These are phyloP conservation scores for Thomomys bottae DNA, from an alignment of 2,113 vertebrate species.

Conservation along the genomic window DNA sequence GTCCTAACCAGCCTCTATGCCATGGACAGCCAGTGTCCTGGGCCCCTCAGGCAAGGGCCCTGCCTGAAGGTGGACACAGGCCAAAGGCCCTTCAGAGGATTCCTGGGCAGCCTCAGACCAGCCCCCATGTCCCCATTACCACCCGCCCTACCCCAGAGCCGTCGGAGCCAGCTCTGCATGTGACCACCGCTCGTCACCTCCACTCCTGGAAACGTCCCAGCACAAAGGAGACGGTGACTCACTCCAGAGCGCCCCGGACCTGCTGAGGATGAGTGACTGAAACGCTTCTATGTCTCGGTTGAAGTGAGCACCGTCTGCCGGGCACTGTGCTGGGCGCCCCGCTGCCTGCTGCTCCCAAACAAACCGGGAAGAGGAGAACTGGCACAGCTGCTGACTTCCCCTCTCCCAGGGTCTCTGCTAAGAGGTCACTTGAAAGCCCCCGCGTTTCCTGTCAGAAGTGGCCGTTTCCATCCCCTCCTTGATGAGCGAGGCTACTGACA, in stretches of 20 bases:
- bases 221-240: not conserved
- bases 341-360: constrained; percentile 6
- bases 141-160: not conserved
- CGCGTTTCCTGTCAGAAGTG: not conserved
- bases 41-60: not conserved
- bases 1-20: not conserved
- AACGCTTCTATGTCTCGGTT: constrained; percentile 47
- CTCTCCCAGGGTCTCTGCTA: constrained; percentile 23
- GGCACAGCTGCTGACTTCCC: not conserved
- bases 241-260: not conserved
- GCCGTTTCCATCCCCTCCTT: not conserved
- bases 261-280: constrained; percentile 27
- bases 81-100: not conserved
- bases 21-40: not conserved
- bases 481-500: not conserved
- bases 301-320: constrained; percentile 75
- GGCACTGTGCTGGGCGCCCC: constrained; percentile 34
- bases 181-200: not conserved
- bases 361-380: not conserved
- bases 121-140: not conserved
- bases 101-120: not conserved
- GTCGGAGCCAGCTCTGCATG: not conserved
- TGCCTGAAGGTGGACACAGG: not conserved
- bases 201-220: not conserved
- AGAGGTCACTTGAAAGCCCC: not conserved